These are phyloP conservation scores for Scaptomyza hsui DNA, from an alignment of 1,140 invertebrate species.

Conservation along the genomic window DNA sequence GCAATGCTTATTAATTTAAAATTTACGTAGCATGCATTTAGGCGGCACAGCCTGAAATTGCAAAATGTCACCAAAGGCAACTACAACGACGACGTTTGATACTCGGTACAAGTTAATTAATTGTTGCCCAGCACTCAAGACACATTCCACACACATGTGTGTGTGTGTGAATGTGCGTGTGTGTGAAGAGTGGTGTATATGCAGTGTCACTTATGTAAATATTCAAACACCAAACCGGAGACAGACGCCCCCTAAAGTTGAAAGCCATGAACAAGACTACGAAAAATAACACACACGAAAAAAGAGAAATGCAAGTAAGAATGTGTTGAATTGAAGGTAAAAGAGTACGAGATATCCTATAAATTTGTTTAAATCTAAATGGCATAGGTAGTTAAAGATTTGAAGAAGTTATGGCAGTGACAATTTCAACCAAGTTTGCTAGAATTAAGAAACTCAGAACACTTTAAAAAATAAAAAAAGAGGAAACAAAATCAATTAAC, in stretches of 20 bases:
- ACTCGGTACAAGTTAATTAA: slow-evolving; percentile 80
- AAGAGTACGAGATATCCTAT: slow-evolving; percentile 1
- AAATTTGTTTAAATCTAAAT: too few species aligned
- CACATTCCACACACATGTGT: slow-evolving; percentile 20
- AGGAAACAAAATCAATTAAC: slow-evolving; percentile 5
- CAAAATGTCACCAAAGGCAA: slow-evolving; percentile 38
- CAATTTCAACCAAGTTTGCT: too few species aligned
- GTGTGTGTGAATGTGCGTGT: neutral
- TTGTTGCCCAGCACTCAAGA: slow-evolving; percentile 63
- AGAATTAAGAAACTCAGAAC: too few species aligned
- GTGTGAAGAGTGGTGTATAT: slow-evolving; percentile 25
- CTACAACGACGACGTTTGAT: slow-evolving; percentile 71
- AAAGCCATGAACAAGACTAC: slow-evolving; percentile 58
- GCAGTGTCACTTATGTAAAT: slow-evolving; percentile 79
- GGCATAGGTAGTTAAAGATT: too few species aligned
- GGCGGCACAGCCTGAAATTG: slow-evolving; percentile 60
- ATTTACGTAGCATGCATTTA: slow-evolving; percentile 73
- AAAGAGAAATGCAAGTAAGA: slow-evolving; percentile 6
- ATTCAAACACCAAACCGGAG: slow-evolving; percentile 60
- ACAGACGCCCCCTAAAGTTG: slow-evolving; percentile 65
- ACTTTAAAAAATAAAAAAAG: too few species aligned
- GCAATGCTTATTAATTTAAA: slow-evolving; percentile 78
- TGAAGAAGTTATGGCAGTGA: too few species aligned
- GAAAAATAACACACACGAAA: slow-evolving; percentile 32
- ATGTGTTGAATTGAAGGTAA: neutral